These are phyloP conservation scores for Pachypsylla venusta DNA, from an alignment of 1,140 invertebrate genomes.

Conservation along the genomic window DNA sequence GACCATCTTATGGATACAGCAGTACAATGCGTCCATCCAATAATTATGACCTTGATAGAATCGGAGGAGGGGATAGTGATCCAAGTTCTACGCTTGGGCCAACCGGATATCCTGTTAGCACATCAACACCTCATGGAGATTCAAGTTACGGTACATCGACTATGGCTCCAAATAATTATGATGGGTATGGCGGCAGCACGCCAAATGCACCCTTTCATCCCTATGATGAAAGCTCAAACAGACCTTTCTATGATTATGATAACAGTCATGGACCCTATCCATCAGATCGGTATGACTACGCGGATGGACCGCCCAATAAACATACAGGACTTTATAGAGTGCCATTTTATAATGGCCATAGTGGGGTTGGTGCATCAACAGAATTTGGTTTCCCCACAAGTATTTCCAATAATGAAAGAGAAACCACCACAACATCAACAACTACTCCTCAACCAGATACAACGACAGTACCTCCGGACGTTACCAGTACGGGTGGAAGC, in stretches of 20 bases:
- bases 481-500: too few relatives aligned
- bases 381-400: slow-evolving; percentile 1
- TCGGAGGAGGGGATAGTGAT: not conserved
- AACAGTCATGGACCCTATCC: not conserved
- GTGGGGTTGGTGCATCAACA: not conserved
- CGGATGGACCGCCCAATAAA: not conserved
- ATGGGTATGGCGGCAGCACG: not conserved
- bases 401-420: not conserved
- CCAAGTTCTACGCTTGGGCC: not conserved
- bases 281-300: slow-evolving; percentile 1
- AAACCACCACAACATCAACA: not conserved
- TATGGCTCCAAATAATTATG: not conserved
- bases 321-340: not conserved
- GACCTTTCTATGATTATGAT: not conserved
- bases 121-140: not conserved
- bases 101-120: not conserved
- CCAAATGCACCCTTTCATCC: not conserved
- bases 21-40: not conserved
- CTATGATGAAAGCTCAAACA: not conserved
- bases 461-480: too few relatives aligned
- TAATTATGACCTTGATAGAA: not conserved
- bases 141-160: not conserved
- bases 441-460: not conserved
- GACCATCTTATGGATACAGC: not conserved
- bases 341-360: not conserved